A percentile compares a stretch with the other conserved stretches of the same genome.
Evolutionary conservation across 2,888 invertebrate species (phyloP).

Genomic region (Lasioglossum zephyrum): DNA sequence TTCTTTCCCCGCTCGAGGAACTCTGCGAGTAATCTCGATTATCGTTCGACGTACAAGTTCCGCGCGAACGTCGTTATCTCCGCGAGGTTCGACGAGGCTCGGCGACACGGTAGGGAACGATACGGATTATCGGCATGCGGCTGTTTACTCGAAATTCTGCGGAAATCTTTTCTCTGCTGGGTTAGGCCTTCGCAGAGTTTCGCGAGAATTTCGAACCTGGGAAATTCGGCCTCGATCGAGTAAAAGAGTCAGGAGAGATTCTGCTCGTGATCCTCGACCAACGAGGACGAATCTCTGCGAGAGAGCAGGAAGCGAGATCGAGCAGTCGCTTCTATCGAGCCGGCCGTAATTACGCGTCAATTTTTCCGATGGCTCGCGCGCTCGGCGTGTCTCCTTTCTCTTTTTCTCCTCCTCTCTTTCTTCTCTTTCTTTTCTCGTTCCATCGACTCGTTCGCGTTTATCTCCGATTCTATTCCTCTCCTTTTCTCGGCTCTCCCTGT

Average conservation of each 20-base stretch:
- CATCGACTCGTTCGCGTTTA: slow-evolving; percentile 32
- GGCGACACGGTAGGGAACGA: neutral
- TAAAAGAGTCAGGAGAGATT: neutral
- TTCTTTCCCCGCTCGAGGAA: neutral
- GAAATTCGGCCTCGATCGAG: neutral
- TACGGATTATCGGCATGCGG: slow-evolving; percentile 22
- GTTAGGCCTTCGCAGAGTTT: too few relatives aligned
- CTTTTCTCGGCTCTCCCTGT: slow-evolving; percentile 44
- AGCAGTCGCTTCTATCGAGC: slow-evolving; percentile 45
- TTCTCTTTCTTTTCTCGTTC: slow-evolving; percentile 10
- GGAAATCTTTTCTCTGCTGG: neutral
- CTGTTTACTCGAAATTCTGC: slow-evolving; percentile 22
- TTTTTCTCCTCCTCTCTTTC: neutral
- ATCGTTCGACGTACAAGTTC: slow-evolving; percentile 23
- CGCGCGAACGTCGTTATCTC: slow-evolving; percentile 10
- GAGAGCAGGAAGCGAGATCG: slow-evolving; percentile 33
- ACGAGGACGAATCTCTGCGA: neutral
- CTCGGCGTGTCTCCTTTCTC: slow-evolving; percentile 57
- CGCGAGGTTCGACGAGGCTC: neutral
- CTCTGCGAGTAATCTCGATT: slow-evolving; percentile 27
- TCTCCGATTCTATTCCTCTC: slow-evolving; percentile 51
- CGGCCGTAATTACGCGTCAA: slow-evolving; percentile 71
- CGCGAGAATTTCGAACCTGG: neutral
- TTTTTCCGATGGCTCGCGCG: slow-evolving; percentile 63
- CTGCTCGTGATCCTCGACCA: neutral